Evolutionary conservation across 2,113 vertebrate genomes (phyloP).

Genomic region (Dendrocopos noguchii): DNA sequence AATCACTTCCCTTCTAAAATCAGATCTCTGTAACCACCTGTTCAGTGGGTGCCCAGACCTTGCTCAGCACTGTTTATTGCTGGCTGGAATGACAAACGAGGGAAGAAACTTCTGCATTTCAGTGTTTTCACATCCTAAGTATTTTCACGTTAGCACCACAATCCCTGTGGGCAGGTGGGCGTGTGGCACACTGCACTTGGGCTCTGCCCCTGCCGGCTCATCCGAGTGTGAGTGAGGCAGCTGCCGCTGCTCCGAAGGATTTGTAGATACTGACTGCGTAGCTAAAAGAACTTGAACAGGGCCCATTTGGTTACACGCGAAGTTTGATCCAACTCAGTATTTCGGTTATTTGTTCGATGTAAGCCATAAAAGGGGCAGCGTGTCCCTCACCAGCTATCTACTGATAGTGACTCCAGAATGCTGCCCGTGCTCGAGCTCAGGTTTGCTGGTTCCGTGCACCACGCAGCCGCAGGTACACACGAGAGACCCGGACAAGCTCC

Average conservation of each 20-base stretch:
- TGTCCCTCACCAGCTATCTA: neutral
- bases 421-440: neutral
- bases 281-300: no score
- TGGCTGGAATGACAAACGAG: neutral
- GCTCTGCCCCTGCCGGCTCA: fast-evolving
- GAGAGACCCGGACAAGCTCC: neutral
- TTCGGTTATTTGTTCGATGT: neutral
- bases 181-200: fast-evolving
- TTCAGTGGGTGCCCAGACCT: neutral
- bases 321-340: no score
- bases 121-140: fast-evolving
- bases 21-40: neutral
- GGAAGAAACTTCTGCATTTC: neutral
- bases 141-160: fast-evolving
- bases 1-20: neutral
- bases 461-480: neutral
- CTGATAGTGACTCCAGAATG: neutral
- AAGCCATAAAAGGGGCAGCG: neutral
- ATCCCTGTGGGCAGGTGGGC: fast-evolving
- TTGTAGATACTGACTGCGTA: fast-evolving
- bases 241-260: fast-evolving
- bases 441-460: neutral
- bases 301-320: fast-evolving
- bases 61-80: neutral
- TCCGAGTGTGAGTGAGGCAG: fast-evolving